phyloP scores from a whole-genome alignment of 2,113 vertebrate species.

The Coryphaenoides rupestris region DNA sequence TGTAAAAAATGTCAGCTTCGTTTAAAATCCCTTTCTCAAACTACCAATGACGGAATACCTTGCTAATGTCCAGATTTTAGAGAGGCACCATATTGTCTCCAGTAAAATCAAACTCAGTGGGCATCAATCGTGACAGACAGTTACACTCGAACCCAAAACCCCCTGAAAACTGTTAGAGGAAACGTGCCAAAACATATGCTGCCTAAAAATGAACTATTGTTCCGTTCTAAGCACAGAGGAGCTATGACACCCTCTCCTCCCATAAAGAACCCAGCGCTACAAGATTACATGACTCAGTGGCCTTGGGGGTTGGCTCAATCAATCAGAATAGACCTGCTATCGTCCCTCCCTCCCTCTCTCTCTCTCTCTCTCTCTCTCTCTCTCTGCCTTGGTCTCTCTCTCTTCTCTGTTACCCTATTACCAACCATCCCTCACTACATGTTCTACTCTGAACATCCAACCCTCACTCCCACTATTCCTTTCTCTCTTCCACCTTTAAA shows the following conservation, averaged over 20 bases:
- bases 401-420: background rate
- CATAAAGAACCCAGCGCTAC: background rate
- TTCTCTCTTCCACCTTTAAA: background rate
- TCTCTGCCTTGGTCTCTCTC: background rate
- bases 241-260: conserved; percentile 31
- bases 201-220: no score
- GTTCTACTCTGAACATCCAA: conserved; percentile 31
- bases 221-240: background rate
- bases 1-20: no score
- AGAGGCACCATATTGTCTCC: no score
- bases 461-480: background rate
- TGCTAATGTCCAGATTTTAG: no score
- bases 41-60: no score
- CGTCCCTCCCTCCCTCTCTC: background rate
- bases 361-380: background rate
- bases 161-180: no score
- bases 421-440: background rate
- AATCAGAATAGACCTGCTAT: conserved; percentile 36
- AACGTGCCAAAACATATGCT: no score
- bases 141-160: no score
- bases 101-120: no score
- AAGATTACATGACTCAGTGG: conserved; percentile 44
- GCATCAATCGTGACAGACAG: no score
- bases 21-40: no score
- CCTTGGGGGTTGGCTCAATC: conserved; percentile 46